Conservation (phyloP, 2,888 invertebrate genomes). For the Dinocampus coccinellae region DNA sequence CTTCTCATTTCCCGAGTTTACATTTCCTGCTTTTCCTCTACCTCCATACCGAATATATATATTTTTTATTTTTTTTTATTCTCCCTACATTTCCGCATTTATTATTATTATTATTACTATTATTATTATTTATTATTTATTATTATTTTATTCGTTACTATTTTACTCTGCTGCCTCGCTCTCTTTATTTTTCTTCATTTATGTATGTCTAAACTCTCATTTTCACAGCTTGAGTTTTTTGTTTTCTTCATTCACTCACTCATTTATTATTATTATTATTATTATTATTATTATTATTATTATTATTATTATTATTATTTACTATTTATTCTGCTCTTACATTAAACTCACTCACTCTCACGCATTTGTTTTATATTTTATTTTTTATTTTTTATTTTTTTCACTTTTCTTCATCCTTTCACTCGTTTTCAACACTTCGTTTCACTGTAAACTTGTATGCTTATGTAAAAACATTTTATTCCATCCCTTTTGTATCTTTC, state of each 20-base stretch:
- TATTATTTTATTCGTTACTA: neutral
- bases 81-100: conserved; percentile 25
- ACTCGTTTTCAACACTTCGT: no score
- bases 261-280: no score
- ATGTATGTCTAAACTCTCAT: conserved; percentile 10
- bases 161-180: neutral
- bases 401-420: no score
- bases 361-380: no score
- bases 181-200: conserved; percentile 3
- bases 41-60: conserved; percentile 24
- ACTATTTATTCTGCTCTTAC: no score
- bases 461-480: no score
- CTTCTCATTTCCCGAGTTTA: conserved; percentile 26
- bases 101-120: conserved; percentile 4
- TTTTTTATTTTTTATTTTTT: no score
- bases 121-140: neutral
- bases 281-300: no score
- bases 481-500: no score
- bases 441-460: no score
- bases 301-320: no score
- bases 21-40: conserved; percentile 28
- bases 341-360: no score
- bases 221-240: conserved; percentile 13
- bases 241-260: conserved; percentile 1
- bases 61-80: conserved; percentile 19